Conservation (phyloP, 1,140 invertebrate genomes). For the Aphis craccivora region DNA sequence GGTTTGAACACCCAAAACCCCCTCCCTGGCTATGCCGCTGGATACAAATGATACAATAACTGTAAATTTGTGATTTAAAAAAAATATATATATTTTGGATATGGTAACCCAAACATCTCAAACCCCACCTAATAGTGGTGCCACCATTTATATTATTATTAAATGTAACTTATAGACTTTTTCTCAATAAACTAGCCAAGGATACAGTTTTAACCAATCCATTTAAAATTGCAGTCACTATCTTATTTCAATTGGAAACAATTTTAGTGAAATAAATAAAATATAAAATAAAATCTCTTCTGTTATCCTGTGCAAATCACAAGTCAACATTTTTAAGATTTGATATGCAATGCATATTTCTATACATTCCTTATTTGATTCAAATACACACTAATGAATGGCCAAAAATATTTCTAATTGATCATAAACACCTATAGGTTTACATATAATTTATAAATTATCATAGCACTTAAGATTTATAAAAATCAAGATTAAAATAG, state of each 20-base stretch:
- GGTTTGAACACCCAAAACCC: too few species aligned
- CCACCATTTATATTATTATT: not conserved
- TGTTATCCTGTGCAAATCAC: not conserved
- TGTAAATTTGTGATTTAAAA: not conserved
- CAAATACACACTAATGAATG: not conserved
- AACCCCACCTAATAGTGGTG: not conserved
- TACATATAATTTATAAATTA: not conserved
- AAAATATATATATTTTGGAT: not conserved
- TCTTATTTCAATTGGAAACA: not conserved
- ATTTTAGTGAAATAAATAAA: not conserved
- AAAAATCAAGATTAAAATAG: not conserved
- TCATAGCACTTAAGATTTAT: not conserved
- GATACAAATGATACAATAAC: too few species aligned
- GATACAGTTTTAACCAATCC: not conserved
- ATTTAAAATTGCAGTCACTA: not conserved
- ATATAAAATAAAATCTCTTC: not conserved
- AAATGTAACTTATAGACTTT: not conserved
- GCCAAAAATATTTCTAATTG: not conserved
- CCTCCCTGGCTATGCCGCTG: too few species aligned
- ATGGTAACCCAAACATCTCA: too few species aligned
- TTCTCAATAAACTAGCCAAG: not conserved
- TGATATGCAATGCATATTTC: not conserved
- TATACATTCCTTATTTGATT: not conserved
- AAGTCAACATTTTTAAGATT: not conserved
- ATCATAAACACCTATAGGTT: not conserved